These are phyloP conservation scores for Lasiurus cinereus DNA, from an alignment of 2,113 vertebrate genomes.

Conservation along the genomic window DNA sequence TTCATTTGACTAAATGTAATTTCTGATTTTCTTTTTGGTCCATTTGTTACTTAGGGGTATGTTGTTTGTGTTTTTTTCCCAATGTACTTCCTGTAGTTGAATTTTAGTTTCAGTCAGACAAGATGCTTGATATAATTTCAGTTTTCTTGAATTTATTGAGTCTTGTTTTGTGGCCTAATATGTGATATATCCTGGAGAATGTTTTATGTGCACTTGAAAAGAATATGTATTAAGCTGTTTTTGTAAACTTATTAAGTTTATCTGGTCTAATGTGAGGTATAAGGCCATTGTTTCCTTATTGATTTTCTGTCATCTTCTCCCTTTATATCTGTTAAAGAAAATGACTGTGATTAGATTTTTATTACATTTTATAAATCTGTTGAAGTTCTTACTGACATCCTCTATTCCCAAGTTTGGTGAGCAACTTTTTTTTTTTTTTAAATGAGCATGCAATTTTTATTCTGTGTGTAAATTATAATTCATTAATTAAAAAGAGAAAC, in stretches of 20 bases:
- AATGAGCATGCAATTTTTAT: not conserved
- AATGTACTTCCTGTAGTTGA: not conserved
- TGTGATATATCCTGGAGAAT: no score
- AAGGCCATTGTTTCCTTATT: no score
- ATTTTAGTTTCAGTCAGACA: not conserved
- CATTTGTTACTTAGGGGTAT: not conserved
- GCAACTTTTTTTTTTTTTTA: not conserved
- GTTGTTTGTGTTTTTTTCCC: not conserved
- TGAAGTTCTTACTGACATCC: not conserved
- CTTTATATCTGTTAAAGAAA: not conserved
- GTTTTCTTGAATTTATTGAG: no score
- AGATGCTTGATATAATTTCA: not conserved
- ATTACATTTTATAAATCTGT: not conserved
- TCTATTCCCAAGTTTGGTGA: not conserved
- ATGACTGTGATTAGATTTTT: not conserved
- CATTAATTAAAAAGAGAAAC: constrained; percentile 23
- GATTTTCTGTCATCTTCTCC: not conserved
- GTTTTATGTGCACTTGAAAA: no score
- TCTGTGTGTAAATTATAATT: constrained; percentile 11
- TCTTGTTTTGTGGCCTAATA: no score
- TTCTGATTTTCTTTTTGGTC: not conserved
- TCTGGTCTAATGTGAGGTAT: no score
- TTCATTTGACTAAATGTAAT: not conserved
- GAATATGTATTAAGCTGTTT: no score
- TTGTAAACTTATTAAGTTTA: no score